Percentiles rank a stretch among this genome's conserved stretches.
Evolutionary conservation across 1,140 invertebrate species (phyloP).

Genomic region (Magallana gigas): DNA sequence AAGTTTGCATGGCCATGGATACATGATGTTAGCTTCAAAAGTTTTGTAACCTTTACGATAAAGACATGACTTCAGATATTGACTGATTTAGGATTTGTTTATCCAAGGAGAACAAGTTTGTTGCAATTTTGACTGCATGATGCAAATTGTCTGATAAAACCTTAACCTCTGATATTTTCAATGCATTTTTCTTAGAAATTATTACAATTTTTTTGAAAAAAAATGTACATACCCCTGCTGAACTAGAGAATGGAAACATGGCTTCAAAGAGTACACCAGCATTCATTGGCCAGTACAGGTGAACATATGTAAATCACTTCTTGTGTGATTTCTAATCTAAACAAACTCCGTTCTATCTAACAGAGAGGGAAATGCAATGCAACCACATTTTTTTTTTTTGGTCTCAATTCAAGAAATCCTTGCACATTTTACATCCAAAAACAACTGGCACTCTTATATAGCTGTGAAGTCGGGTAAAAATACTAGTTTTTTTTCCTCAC

Average conservation of each 20-base stretch:
- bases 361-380: not conserved
- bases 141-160: too few relatives aligned
- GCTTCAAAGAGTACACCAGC: not conserved
- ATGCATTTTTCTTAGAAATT: not conserved
- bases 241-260: constrained; percentile 26
- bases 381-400: constrained; percentile 13
- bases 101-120: too few relatives aligned
- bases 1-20: too few relatives aligned
- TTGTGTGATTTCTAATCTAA: constrained; percentile 34
- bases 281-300: constrained; percentile 32
- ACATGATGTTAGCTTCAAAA: too few relatives aligned
- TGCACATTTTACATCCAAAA: not conserved
- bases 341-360: constrained; percentile 16
- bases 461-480: not conserved
- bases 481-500: not conserved
- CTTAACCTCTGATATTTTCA: too few relatives aligned
- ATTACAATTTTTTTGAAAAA: not conserved
- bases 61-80: too few relatives aligned
- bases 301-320: constrained; percentile 33
- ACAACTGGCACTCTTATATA: not conserved
- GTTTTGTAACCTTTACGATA: too few relatives aligned
- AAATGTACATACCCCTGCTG: constrained; percentile 16
- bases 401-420: constrained; percentile 18
- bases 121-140: too few relatives aligned
- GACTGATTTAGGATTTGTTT: too few relatives aligned